Evolutionary conservation across 2,888 invertebrate species (phyloP), one percentile per base, ranked within the genome.

Genomic region (Blastobasis lacticolella): DNA sequence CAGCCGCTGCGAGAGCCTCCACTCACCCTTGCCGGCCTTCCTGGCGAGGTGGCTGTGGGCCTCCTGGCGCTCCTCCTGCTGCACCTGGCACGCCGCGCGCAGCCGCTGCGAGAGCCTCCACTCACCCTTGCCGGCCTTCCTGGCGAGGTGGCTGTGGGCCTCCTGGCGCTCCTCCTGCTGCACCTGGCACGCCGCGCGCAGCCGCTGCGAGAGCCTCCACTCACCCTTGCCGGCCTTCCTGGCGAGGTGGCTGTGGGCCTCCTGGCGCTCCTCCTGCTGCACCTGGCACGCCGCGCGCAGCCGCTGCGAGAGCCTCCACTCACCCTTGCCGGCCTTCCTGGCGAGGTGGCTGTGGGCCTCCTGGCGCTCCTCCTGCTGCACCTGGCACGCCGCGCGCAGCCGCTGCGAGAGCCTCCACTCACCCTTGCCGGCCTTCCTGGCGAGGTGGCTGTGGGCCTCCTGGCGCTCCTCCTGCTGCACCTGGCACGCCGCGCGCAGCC

Each of bases 141-240:
- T 76, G 46, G 78, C 89, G 45, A 94, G 77, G 23, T 57, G 94
- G 91, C 66, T 94, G 94, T 50, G 94, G 92, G 5, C 97, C 89
- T 76, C 98, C 97, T 94, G 92, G 5, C 97, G 89, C 76, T 98
- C 97, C 77, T 98, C 97, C 50, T 94, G 93, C 69, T 97, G 96
- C 5, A 97, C 97, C 67, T 94, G 94, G 57, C 93, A 93, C 0
- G 94, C 93, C 56, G 95, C 93, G 62, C 93, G 92, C 50, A 95
- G 92, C 41, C 97, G 88, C 54, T 94, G 92, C 41, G 94, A 76
- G 9, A 98, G 86, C 69, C n/a, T n/a, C n/a, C n/a, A n/a, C n/a
- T n/a, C n/a, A 76, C 80, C 69, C 55, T 71, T 75, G 45, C 38
- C 49, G 1, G 53, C 54, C 42, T 78, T 76, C 52, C 69, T 76